Conservation (phyloP, 1,140 invertebrate species). For the Spodoptera litura region DNA sequence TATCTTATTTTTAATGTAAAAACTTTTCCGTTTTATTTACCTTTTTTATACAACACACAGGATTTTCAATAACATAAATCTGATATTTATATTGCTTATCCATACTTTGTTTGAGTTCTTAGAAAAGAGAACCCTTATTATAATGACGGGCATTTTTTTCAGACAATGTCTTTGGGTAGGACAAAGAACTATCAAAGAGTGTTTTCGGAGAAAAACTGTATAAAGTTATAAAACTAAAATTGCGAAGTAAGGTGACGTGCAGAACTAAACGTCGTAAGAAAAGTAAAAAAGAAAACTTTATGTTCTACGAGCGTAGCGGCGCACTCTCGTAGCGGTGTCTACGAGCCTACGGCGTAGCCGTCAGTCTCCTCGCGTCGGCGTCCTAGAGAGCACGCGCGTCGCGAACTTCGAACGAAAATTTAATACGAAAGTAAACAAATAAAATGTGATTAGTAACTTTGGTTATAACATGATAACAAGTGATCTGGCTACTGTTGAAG, state of each 20-base stretch:
- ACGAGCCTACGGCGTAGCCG: slow-evolving; percentile 20
- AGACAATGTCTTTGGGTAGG: background rate
- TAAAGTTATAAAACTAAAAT: slow-evolving; percentile 24
- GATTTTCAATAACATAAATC: too few species aligned
- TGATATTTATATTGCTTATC: too few species aligned
- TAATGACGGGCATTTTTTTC: background rate
- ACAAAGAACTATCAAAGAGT: background rate
- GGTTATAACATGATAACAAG: slow-evolving; percentile 35
- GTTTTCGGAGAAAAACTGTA: background rate
- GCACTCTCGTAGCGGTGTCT: slow-evolving; percentile 27
- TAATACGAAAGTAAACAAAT: slow-evolving; percentile 53
- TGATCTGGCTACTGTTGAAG: slow-evolving; percentile 32
- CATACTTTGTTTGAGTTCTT: too few species aligned
- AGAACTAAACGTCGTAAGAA: background rate
- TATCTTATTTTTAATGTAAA: background rate
- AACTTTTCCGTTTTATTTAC: background rate
- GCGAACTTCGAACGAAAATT: slow-evolving; percentile 21
- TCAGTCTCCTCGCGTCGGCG: slow-evolving; percentile 48
- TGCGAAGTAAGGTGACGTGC: slow-evolving; percentile 24
- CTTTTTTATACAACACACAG: background rate
- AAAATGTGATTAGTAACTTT: slow-evolving; percentile 42
- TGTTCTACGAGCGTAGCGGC: slow-evolving; percentile 34
- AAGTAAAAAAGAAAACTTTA: slow-evolving; percentile 37
- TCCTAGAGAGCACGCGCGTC: slow-evolving; percentile 15
- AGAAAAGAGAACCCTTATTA: too few species aligned